Conservation (phyloP, 2,888 invertebrate genomes). For the Empis livida region DNA sequence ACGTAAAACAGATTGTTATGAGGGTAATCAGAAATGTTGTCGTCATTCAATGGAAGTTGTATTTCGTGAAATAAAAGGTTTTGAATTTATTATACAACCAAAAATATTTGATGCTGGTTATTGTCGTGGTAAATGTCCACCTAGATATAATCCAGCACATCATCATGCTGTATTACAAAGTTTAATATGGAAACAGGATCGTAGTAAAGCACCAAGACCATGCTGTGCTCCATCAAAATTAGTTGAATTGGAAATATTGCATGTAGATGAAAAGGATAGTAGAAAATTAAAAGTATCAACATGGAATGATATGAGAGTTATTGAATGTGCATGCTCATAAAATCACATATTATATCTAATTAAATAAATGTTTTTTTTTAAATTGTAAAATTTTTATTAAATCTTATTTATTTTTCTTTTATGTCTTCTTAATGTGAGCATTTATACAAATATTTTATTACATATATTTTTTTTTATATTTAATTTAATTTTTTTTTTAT, state of each 20-base stretch:
- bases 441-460: too few relatives aligned
- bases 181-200: conserved; percentile 49
- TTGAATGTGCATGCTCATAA: conserved; percentile 59
- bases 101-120: conserved; percentile 56
- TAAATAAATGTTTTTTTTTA: too few relatives aligned
- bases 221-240: conserved; percentile 59
- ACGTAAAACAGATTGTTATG: conserved; percentile 41
- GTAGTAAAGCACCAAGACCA: conserved; percentile 40
- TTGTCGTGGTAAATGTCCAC: conserved; percentile 56
- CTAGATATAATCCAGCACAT: conserved; percentile 53
- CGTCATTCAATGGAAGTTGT: conserved; percentile 51
- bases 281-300: conserved; percentile 49
- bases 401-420: too few relatives aligned
- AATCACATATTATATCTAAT: not conserved
- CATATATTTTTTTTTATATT: too few relatives aligned
- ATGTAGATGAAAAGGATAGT: conserved; percentile 48
- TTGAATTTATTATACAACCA: conserved; percentile 54
- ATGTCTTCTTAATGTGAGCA: too few relatives aligned
- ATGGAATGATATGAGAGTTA: conserved; percentile 57
- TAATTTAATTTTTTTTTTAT: too few relatives aligned
- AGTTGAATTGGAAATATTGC: conserved; percentile 48
- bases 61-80: conserved; percentile 50
- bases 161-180: conserved; percentile 59
- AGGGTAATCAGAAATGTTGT: conserved; percentile 46
- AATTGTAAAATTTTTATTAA: too few relatives aligned